Evolutionary conservation across 2,797 vertebrate genomes (phyloP).

Genomic region (Apogon hyalosoma): DNA sequence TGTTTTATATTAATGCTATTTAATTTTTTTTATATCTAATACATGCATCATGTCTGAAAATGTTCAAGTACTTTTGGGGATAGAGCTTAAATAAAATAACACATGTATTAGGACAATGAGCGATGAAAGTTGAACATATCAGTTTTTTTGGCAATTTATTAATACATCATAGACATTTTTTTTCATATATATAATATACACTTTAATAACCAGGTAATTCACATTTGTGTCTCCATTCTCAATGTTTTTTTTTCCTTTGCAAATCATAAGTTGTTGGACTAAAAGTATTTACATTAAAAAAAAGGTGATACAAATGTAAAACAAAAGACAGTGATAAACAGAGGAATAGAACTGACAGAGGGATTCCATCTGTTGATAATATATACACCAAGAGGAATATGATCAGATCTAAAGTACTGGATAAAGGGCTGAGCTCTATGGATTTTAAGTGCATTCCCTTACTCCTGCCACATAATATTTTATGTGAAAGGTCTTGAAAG

Average conservation of each 20-base stretch:
- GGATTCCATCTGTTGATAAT: constrained; percentile 73
- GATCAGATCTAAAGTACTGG: constrained; percentile 38
- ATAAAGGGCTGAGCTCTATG: constrained; percentile 4
- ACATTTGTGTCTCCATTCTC: constrained; percentile 82
- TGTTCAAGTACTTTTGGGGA: background rate
- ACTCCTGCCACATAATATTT: constrained; percentile 1
- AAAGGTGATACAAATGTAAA: constrained; percentile 84
- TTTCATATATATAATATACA: constrained; percentile 88
- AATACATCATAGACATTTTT: constrained; percentile 86
- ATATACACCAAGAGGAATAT: constrained; percentile 79
- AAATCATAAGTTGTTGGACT: constrained; percentile 82
- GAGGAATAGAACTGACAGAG: constrained; percentile 72
- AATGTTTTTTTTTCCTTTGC: constrained; percentile 76
- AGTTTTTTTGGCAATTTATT: constrained; percentile 84
- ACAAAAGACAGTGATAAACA: constrained; percentile 68
- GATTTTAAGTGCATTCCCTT: constrained; percentile 34
- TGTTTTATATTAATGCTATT: constrained; percentile 26
- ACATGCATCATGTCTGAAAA: background rate
- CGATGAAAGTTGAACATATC: constrained; percentile 14
- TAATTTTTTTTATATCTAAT: background rate
- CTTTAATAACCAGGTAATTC: constrained; percentile 85
- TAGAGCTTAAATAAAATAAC: constrained; percentile 4
- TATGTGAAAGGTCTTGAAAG: constrained; percentile 18
- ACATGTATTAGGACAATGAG: background rate
- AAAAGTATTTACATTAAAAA: constrained; percentile 88